A percentile compares a stretch with the other conserved stretches of the same genome.
phyloP scores from a whole-genome alignment of 2,797 vertebrate genomes.

The Semaprochilodus insignis region DNA sequence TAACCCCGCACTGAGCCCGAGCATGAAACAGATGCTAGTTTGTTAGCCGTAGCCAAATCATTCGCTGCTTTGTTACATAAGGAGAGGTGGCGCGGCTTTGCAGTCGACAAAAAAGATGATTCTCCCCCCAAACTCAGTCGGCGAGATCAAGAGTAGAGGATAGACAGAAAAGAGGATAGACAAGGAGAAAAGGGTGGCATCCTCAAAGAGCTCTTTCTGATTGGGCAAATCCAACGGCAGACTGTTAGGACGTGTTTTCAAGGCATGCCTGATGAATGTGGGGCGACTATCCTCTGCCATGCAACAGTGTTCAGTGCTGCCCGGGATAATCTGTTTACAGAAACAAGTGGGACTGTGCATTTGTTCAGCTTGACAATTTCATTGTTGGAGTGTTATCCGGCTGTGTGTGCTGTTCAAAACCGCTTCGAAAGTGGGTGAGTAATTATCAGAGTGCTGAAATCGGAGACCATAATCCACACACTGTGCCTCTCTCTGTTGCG shows the following conservation, averaged over 20 bases:
- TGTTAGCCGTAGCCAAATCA: conserved; percentile 2
- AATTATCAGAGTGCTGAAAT: conserved; percentile 48
- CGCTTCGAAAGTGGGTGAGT: conserved; percentile 37
- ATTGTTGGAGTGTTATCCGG: conserved; percentile 8
- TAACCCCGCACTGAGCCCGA: not conserved
- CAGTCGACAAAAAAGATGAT: not conserved
- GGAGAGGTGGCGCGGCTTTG: conserved; percentile 4
- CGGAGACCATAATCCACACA: conserved; percentile 57
- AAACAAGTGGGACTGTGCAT: not conserved
- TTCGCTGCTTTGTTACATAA: conserved; percentile 7
- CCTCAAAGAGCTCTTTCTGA: not conserved
- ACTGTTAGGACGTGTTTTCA: not conserved
- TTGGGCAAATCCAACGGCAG: not conserved
- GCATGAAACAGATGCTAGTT: conserved; percentile 25
- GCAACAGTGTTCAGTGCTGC: not conserved
- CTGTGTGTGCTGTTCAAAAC: not conserved
- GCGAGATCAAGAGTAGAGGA: not conserved
- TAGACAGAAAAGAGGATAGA: not conserved
- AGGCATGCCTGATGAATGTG: not conserved
- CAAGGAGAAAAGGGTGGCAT: not conserved
- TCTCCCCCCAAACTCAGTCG: not conserved
- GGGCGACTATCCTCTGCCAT: not conserved
- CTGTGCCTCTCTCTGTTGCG: not conserved
- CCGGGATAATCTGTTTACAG: conserved; percentile 20
- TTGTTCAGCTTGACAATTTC: not conserved